phyloP scores from a whole-genome alignment of 2,113 vertebrate genomes.

The Cavia porcellus region DNA sequence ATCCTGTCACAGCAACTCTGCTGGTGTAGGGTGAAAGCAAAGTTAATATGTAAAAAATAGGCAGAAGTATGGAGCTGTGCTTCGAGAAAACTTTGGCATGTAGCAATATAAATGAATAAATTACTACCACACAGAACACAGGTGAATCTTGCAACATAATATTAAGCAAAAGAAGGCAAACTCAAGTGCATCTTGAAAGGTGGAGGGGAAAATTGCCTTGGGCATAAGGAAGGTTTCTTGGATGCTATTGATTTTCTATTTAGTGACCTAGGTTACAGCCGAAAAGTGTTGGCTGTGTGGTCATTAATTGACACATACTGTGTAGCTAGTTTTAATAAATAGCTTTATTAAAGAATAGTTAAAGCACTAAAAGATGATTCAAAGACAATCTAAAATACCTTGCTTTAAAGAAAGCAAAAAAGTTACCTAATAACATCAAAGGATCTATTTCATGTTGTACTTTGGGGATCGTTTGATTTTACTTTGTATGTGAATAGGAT shows the following conservation, averaged over 20 bases:
- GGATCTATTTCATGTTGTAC: not conserved
- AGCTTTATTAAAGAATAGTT: not conserved
- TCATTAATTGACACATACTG: not conserved
- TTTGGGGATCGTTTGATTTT: slow-evolving; percentile 31
- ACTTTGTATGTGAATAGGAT: slow-evolving; percentile 49
- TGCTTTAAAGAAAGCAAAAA: slow-evolving; percentile 7
- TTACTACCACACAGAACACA: not conserved
- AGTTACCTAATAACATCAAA: not conserved
- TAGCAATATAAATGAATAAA: not conserved
- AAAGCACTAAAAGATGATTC: slow-evolving; percentile 8
- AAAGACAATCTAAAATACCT: not conserved
- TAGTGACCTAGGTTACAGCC: not conserved
- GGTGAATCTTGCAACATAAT: not conserved
- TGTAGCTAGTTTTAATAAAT: not conserved
- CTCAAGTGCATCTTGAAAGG: not conserved
- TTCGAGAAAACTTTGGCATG: not conserved
- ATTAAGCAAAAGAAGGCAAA: not conserved
- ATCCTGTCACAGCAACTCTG: not conserved
- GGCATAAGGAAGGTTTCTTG: not conserved
- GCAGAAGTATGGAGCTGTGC: not conserved
- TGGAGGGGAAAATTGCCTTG: not conserved
- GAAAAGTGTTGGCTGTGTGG: not conserved
- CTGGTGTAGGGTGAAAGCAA: not conserved
- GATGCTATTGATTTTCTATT: not conserved
- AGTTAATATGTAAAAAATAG: not conserved